A percentile compares a stretch with the other conserved stretches of the same genome.
Evolutionary conservation across 2,113 vertebrate species (phyloP).

Genomic region (Emydocephalus ijimae): DNA sequence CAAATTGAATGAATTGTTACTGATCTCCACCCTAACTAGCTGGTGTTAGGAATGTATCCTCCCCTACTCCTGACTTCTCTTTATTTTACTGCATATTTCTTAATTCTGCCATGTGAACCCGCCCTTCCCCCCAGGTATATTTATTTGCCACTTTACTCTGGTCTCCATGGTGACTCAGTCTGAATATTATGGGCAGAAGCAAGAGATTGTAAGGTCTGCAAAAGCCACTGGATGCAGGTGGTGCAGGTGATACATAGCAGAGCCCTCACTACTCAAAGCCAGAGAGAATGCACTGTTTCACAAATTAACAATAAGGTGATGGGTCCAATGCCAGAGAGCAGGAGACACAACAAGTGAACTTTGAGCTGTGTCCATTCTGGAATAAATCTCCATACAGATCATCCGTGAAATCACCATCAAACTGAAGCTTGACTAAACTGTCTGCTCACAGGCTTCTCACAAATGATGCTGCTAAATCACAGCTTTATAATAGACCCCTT

Average conservation of each 20-base stretch:
- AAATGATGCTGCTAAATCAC: neutral
- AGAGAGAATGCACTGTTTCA: conserved; percentile 21
- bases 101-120: conserved; percentile 10
- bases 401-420: conserved; percentile 17
- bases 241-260: conserved; percentile 10
- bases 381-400: conserved; percentile 1
- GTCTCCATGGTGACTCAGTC: conserved; percentile 47
- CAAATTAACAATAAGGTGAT: conserved; percentile 32
- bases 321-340: conserved; percentile 41
- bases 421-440: neutral
- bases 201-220: conserved; percentile 28
- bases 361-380: conserved; percentile 37
- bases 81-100: neutral
- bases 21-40: neutral
- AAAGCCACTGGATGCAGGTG: conserved; percentile 13
- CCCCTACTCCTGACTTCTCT: neutral
- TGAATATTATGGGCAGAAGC: conserved; percentile 3
- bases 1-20: neutral
- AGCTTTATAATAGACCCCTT: conserved; percentile 3
- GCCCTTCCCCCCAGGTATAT: conserved; percentile 20
- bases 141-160: conserved; percentile 11
- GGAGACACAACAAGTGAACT: conserved; percentile 35
- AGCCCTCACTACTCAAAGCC: conserved; percentile 2
- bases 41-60: neutral
- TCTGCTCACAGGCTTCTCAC: neutral